Evolutionary conservation across 2,113 vertebrate species (phyloP).

Genomic region (Chaetorhynchus papuensis): DNA sequence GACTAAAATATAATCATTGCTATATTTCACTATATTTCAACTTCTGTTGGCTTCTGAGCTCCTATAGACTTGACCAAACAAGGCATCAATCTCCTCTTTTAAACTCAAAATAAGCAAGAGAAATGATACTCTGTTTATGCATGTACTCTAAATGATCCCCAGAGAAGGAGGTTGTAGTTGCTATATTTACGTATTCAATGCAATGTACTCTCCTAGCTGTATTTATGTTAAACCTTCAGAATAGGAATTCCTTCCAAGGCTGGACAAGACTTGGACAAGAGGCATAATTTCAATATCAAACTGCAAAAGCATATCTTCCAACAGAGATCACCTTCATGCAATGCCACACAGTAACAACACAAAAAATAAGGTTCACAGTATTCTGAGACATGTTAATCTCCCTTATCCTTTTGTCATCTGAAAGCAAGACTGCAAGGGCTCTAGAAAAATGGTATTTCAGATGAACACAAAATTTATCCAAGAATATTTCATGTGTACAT

Average conservation of each 20-base stretch:
- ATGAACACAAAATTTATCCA: not conserved
- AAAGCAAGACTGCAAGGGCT: not conserved
- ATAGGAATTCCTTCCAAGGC: not conserved
- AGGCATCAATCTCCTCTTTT: not conserved
- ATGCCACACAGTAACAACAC: not conserved
- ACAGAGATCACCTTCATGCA: not conserved
- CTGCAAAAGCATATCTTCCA: not conserved
- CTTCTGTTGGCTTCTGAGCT: not conserved
- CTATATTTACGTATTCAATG: not conserved
- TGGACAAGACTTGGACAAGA: not conserved
- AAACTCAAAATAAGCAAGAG: not conserved
- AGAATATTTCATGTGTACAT: not conserved
- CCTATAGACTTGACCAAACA: not conserved
- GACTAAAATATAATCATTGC: not conserved
- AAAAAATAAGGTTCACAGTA: not conserved
- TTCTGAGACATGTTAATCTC: not conserved
- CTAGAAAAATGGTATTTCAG: not conserved
- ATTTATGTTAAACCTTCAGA: not conserved
- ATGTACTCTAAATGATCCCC: not conserved
- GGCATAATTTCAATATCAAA: not conserved
- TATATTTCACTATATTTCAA: not conserved
- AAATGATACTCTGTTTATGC: not conserved
- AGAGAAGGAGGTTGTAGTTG: not conserved
- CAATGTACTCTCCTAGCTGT: not conserved
- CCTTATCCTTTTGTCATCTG: not conserved